These are phyloP conservation scores for Vombatus ursinus DNA, from an alignment of 2,113 vertebrate species.

Conservation along the genomic window DNA sequence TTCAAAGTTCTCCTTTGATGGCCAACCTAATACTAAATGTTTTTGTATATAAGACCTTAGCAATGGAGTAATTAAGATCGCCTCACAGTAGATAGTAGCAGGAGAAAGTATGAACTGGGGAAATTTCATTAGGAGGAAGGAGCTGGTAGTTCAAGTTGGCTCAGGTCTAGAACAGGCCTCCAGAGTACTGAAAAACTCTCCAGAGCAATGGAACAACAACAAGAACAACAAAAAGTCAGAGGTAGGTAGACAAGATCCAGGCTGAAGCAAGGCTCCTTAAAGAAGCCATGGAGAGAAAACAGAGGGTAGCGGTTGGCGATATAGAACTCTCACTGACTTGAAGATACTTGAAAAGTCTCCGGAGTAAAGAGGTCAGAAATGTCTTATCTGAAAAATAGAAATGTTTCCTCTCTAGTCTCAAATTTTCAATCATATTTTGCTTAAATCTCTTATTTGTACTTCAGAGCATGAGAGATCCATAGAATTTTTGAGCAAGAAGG, in stretches of 20 bases:
- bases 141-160: background rate
- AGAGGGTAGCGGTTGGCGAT: background rate
- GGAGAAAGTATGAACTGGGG: background rate
- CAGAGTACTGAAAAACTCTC: background rate
- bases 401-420: background rate
- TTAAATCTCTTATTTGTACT: background rate
- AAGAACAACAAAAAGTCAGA: background rate
- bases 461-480: background rate
- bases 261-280: background rate
- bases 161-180: background rate
- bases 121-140: background rate
- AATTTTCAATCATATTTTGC: background rate
- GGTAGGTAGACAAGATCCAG: background rate
- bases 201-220: background rate
- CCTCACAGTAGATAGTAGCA: background rate
- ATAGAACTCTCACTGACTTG: background rate
- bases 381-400: background rate
- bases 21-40: no score
- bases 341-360: background rate
- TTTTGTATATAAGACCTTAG: no score
- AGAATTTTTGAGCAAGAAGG: background rate
- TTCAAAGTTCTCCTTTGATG: no score
- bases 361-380: background rate
- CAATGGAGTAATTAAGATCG: no score
- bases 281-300: background rate